Percentiles rank a stretch among this genome's conserved stretches.
Conservation (phyloP, 2,797 vertebrate species). For the Strix occidentalis region DNA sequence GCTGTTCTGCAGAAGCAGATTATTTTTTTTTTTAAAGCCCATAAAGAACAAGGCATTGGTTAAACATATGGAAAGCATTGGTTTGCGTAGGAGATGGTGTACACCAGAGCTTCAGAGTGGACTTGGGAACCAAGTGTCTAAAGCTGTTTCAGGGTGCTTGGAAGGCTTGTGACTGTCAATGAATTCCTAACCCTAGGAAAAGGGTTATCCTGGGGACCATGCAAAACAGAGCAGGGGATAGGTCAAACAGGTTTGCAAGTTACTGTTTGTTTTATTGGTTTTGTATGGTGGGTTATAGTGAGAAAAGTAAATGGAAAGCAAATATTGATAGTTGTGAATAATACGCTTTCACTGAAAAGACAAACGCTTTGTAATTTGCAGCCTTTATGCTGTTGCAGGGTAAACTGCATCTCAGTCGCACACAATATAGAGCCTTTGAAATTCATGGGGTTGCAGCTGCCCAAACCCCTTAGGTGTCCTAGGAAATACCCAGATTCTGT, state of each 20-base stretch:
- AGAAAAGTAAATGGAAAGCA: neutral
- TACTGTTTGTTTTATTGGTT: neutral
- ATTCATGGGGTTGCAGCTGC: neutral
- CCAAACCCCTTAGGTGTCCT: neutral
- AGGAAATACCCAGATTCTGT: neutral
- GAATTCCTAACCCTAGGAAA: neutral
- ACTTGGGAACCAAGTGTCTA: neutral
- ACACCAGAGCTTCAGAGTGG: neutral
- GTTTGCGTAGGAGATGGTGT: neutral
- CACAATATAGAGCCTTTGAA: neutral
- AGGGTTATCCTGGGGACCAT: neutral
- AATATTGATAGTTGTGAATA: neutral
- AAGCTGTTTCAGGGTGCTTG: too few species aligned
- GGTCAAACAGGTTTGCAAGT: neutral
- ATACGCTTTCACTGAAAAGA: neutral
- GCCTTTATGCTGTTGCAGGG: neutral
- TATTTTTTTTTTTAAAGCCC: too few species aligned
- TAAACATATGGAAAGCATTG: fast-evolving
- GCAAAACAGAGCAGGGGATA: neutral
- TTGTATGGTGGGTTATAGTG: neutral
- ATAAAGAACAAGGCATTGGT: neutral
- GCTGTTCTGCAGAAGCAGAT: neutral
- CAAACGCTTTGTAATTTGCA: neutral
- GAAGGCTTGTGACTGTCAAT: neutral
- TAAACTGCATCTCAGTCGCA: fast-evolving